Evolutionary conservation across 2,797 vertebrate genomes (phyloP).

Genomic region (Tauraco hartlaubi): DNA sequence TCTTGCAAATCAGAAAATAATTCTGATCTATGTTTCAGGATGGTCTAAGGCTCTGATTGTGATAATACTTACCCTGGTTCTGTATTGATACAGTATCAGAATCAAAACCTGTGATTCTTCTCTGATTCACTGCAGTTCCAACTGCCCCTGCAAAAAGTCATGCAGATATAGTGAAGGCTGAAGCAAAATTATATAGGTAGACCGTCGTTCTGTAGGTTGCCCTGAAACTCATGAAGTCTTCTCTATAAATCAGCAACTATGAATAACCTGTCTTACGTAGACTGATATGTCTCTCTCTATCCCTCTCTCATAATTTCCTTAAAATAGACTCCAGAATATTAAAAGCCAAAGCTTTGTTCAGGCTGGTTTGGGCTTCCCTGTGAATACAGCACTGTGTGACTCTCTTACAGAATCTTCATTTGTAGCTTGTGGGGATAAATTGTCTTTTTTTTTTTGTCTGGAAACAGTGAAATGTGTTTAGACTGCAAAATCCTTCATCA

Average conservation of each 20-base stretch:
- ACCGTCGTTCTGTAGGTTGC: neutral
- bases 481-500: conserved; percentile 21
- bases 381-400: neutral
- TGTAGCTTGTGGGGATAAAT: neutral
- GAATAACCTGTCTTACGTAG: neutral
- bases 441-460: neutral
- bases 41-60: neutral
- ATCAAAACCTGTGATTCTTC: neutral
- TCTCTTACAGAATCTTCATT: neutral
- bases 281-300: neutral
- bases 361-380: neutral
- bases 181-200: neutral
- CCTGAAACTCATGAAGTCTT: neutral
- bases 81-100: neutral
- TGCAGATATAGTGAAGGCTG: neutral
- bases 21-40: neutral
- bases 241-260: neutral
- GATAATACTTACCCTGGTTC: neutral
- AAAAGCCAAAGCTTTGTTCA: neutral
- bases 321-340: neutral
- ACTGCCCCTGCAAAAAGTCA: neutral
- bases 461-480: neutral
- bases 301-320: neutral
- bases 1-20: neutral
- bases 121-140: neutral